Percentiles rank a stretch among this genome's conserved stretches.
These are phyloP conservation scores for Machaerirhynchus nigripectus DNA, from an alignment of 2,113 vertebrate species.

Conservation along the genomic window DNA sequence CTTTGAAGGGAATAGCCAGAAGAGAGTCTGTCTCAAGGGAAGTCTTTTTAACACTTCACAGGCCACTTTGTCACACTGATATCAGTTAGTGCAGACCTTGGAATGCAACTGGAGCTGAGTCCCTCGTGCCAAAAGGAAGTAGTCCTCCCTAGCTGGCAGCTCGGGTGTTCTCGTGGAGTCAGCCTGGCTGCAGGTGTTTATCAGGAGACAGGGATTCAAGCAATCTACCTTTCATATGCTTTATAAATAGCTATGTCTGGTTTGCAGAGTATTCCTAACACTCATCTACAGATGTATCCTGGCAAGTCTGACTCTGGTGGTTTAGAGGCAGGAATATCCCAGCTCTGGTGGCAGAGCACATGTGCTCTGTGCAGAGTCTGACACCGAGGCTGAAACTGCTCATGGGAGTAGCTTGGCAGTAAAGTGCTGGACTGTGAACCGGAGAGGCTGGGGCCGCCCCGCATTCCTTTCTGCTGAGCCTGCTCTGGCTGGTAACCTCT, in stretches of 20 bases:
- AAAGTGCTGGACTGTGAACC: background rate
- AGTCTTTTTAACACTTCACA: background rate
- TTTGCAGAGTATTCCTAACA: background rate
- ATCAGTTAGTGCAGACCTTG: background rate
- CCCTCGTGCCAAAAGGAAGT: background rate
- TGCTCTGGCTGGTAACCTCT: constrained; percentile 1
- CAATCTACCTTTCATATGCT: background rate
- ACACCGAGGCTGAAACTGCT: background rate
- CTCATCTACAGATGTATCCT: background rate
- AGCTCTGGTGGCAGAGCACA: background rate
- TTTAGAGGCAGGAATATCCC: background rate
- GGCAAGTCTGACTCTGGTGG: background rate
- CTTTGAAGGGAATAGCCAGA: background rate
- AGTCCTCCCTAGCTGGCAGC: background rate
- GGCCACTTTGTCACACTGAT: background rate
- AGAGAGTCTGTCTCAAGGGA: background rate
- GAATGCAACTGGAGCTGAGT: background rate
- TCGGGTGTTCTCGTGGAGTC: background rate
- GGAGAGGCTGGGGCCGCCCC: background rate
- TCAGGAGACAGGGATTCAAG: background rate
- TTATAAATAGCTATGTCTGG: background rate
- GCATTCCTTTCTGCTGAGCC: constrained; percentile 11
- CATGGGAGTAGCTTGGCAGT: background rate
- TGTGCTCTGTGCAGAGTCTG: background rate
- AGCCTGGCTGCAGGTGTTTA: background rate